Percentiles rank a stretch among this genome's conserved stretches.
Conservation (phyloP, 2,113 vertebrate genomes). For the Lonchura striata region DNA sequence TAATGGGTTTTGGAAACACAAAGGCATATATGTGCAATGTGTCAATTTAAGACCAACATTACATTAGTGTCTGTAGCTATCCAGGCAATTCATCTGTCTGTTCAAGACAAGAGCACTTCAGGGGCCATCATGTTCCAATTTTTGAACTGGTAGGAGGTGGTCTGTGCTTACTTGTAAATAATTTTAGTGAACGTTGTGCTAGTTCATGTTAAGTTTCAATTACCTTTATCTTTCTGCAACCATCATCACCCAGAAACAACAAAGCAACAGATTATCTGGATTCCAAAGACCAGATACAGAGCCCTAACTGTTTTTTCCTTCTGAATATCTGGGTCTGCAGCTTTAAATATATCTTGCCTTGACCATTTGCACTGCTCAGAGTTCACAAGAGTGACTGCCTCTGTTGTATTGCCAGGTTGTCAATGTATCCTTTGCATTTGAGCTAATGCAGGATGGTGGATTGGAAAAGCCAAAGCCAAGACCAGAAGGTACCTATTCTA, state of each 20-base stretch:
- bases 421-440: conserved; percentile 95
- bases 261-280: neutral
- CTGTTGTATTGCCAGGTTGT: conserved; percentile 79
- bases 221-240: neutral
- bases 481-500: conserved; percentile 84
- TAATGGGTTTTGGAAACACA: neutral
- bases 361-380: neutral
- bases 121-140: neutral
- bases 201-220: neutral
- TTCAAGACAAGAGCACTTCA: neutral
- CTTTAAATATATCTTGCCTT: neutral
- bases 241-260: neutral
- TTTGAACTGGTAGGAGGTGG: neutral
- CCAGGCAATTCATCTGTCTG: neutral
- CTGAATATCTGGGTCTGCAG: neutral
- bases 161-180: neutral
- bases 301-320: neutral
- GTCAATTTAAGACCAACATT: neutral
- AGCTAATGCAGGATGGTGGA: conserved; percentile 97
- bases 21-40: neutral
- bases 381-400: neutral
- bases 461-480: conserved; percentile 94
- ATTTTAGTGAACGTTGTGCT: neutral
- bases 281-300: neutral
- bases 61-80: neutral